Percentiles rank a stretch among this genome's conserved stretches.
Conservation (phyloP, 2,113 vertebrate genomes). For the Todiramphus saurophagus region DNA sequence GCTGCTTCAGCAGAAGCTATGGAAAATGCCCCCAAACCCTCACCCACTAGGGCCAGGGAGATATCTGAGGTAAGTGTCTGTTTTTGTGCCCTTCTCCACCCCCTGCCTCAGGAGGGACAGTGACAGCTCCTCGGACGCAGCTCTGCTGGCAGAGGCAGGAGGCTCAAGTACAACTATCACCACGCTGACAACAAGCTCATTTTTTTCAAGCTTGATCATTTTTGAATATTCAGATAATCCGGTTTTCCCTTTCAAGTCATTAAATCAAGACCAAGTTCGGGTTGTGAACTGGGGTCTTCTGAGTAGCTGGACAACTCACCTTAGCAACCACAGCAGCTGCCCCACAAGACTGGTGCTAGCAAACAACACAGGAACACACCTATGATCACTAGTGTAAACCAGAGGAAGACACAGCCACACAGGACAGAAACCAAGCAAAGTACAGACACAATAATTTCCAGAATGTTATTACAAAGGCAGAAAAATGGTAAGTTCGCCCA, state of each 20-base stretch:
- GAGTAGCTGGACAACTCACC: not conserved
- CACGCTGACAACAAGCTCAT: not conserved
- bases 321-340: not conserved
- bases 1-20: not conserved
- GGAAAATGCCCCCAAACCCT: not conserved
- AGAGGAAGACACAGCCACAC: not conserved
- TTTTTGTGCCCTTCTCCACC: not conserved
- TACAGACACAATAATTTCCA: not conserved
- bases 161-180: not conserved
- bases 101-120: not conserved
- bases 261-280: not conserved
- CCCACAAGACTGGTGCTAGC: rapidly evolving
- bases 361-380: not conserved
- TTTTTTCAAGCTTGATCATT: not conserved
- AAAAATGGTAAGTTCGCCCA: not conserved
- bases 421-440: not conserved
- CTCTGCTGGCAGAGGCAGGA: not conserved
- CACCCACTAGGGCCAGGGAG: not conserved
- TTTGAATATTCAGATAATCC: not conserved
- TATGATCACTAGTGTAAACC: not conserved
- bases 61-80: not conserved
- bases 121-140: rapidly evolving
- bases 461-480: not conserved
- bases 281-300: not conserved
- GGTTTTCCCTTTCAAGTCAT: not conserved